Base-by-base conservation (phyloP, 2,797 vertebrate genomes). In the Phoebastria nigripes region DNA sequence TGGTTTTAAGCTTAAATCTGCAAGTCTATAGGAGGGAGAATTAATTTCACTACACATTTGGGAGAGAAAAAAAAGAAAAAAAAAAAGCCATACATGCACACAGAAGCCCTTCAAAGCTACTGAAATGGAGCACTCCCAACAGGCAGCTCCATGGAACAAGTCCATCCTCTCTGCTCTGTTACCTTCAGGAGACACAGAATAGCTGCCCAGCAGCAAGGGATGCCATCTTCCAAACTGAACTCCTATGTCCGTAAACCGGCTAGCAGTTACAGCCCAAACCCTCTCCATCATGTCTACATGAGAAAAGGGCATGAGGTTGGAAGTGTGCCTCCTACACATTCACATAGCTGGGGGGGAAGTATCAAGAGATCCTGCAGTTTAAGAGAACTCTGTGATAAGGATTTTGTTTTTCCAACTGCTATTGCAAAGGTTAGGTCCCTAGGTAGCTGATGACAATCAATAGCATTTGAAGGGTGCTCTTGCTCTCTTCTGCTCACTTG, bases 161-260 rank as follows among this genome's bases (percentile, higher is more conserved):
- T 24, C 12, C 33, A 31, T 22, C 52, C 15, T 46, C 6, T n/a
- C 63, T 77, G 46, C 70, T 49, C 29, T 13, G 18, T 35, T 37
- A 42, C 46, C 39, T 65, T 37, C 35, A 71, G 20, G 39, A 71
- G 46, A 65, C 46, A 56, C 29, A 18, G n/a, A 49, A 70, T 19
- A 70, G 69, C 63, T 42, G 35, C 69, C 39, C n/a, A n/a, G 56
- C 56, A 59, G 51, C 26, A 54, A 26, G 28, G 31, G 56, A 42
- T 25, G 25, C 9, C 35, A 20, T 10, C 56, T 58, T 37, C 74
- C 63, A 54, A 47, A 44, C 16, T 8, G 8, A 70, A 15, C 31
- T 29, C 29, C n/a, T 15, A 1, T 6, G 11, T 44, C 33, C 2
- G 0, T 8, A 10, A 47, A 25, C 0, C 0, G 33, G 28, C 33